Evolutionary conservation across 2,797 vertebrate species (phyloP).

Genomic region (Vultur gryphus): DNA sequence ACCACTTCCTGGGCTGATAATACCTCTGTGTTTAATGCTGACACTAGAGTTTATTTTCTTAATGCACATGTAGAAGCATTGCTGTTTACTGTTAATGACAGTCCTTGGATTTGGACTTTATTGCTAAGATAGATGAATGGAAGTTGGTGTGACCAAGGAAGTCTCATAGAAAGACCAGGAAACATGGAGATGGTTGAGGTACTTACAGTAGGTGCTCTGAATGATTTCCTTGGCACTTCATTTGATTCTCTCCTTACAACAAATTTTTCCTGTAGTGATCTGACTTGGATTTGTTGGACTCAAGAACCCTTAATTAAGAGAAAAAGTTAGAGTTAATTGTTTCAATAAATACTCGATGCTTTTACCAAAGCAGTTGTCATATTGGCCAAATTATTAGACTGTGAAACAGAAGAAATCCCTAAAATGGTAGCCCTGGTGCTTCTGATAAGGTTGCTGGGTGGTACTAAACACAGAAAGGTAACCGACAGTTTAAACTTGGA

Average conservation of each 20-base stretch:
- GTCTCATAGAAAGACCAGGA: neutral
- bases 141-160: neutral
- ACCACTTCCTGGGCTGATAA: neutral
- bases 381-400: neutral
- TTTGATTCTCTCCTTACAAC: neutral
- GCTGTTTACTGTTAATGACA: neutral
- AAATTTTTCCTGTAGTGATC: neutral
- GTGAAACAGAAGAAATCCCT: neutral
- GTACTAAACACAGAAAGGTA: neutral
- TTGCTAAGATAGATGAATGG: neutral
- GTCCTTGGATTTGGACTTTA: neutral
- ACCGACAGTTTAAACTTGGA: neutral
- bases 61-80: neutral
- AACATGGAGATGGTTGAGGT: neutral
- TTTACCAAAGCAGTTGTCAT: neutral
- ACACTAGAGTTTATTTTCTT: neutral
- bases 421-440: neutral
- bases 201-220: neutral
- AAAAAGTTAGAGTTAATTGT: neutral
- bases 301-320: neutral
- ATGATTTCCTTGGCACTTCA: neutral
- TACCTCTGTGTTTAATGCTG: neutral
- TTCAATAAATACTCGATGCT: neutral
- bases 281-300: neutral
- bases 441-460: neutral